Evolutionary conservation across 2,113 vertebrate species (phyloP).

Genomic region (Pseudorasbora parva): DNA sequence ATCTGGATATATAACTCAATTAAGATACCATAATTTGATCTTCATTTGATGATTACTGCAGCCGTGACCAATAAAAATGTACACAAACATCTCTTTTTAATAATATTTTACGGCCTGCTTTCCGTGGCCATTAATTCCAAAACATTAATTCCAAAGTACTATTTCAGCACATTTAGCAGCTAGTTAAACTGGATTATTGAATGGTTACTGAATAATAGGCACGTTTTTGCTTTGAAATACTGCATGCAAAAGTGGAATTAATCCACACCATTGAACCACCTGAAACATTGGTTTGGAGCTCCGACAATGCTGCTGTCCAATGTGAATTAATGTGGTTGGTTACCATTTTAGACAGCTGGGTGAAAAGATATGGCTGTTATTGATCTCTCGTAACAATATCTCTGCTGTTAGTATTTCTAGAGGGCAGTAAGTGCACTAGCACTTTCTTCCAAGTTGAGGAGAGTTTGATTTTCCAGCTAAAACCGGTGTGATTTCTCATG

Average conservation of each 20-base stretch:
- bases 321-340: neutral
- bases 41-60: conserved; percentile 12
- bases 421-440: neutral
- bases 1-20: neutral
- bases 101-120: neutral
- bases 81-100: neutral
- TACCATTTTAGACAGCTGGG: neutral
- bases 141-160: conserved; percentile 4
- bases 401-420: conserved; percentile 1
- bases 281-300: neutral
- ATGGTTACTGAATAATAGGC: neutral
- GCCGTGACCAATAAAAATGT: neutral
- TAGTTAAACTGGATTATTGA: conserved; percentile 12
- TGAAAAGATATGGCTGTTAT: neutral
- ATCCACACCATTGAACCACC: neutral
- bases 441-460: neutral
- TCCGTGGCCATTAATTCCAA: neutral
- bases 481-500: neutral
- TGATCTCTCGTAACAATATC: neutral
- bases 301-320: neutral
- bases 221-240: neutral
- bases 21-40: neutral
- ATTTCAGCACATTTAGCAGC: neutral
- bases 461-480: conserved; percentile 6
- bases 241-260: neutral